Conservation (phyloP, 2,797 vertebrate genomes). For the Zenarchopterus dispar region DNA sequence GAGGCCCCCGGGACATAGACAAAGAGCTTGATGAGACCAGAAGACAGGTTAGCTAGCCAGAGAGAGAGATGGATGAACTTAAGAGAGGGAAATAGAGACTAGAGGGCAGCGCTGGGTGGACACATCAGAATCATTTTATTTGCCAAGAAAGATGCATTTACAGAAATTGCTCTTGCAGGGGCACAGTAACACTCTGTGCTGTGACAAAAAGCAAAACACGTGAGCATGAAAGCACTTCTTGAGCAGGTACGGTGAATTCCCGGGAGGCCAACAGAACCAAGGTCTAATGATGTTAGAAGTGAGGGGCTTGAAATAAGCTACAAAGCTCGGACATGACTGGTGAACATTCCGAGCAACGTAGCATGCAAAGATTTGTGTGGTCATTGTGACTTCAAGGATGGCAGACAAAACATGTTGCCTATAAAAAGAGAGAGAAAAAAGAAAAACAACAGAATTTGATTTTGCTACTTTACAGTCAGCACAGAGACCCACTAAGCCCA, state of each 20-base stretch:
- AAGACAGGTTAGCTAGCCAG: conserved; percentile 62
- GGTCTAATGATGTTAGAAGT: conserved; percentile 30
- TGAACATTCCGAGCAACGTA: conserved; percentile 30
- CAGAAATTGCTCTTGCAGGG: conserved; percentile 18
- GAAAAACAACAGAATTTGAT: conserved; percentile 70
- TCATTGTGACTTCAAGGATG: conserved; percentile 39
- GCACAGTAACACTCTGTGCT: conserved; percentile 14
- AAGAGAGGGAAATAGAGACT: conserved; percentile 42
- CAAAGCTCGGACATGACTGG: conserved; percentile 27
- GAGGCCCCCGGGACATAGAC: conserved; percentile 69
- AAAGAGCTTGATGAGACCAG: conserved; percentile 64
- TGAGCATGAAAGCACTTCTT: conserved; percentile 53
- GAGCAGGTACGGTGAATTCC: conserved; percentile 41
- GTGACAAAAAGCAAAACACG: conserved; percentile 39
- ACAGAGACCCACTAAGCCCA: conserved; percentile 63
- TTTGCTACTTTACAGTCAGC: conserved; percentile 73
- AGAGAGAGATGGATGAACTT: conserved; percentile 69
- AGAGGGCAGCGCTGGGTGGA: conserved; percentile 64
- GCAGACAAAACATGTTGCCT: conserved; percentile 42
- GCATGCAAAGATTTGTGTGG: conserved; percentile 39
- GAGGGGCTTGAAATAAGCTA: conserved; percentile 15
- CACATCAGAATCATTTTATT: conserved; percentile 58
- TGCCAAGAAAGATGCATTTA: conserved; percentile 48
- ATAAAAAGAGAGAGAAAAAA: conserved; percentile 28
- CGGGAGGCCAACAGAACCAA: conserved; percentile 10